phyloP scores from a whole-genome alignment of 2,797 vertebrate species.

The Antrozous pallidus region DNA sequence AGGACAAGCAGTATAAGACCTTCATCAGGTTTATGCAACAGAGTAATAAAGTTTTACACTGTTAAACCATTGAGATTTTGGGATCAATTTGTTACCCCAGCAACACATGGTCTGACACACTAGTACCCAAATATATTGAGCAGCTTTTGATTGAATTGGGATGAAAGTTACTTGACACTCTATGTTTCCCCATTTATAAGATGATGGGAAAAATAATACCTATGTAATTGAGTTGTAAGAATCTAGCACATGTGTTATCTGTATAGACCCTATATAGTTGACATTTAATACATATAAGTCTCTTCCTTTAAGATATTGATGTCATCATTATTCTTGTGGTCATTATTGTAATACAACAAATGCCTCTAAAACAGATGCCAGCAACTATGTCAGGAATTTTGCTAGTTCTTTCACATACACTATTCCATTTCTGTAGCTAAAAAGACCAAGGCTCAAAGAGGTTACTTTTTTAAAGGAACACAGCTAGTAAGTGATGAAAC shows the following conservation, averaged over 20 bases:
- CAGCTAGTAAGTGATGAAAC: background rate
- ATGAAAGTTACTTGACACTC: background rate
- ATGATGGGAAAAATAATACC: background rate
- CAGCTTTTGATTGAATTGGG: background rate
- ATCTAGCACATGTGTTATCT: background rate
- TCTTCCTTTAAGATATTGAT: background rate
- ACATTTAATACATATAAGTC: background rate
- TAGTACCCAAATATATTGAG: background rate
- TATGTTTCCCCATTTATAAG: background rate
- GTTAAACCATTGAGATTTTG: background rate
- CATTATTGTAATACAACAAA: background rate
- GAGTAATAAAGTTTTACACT: background rate
- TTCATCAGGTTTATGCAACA: background rate
- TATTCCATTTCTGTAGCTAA: background rate
- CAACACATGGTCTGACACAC: background rate
- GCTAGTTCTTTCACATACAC: background rate
- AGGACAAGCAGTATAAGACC: background rate
- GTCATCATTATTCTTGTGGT: background rate
- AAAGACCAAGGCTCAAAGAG: constrained; percentile 2
- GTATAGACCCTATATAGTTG: background rate
- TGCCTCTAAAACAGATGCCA: background rate
- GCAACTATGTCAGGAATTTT: background rate
- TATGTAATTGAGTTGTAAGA: background rate
- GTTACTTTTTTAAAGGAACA: background rate
- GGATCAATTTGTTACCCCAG: background rate